Base-by-base conservation (phyloP, 2,888 invertebrate genomes). In the Alloplasta piceator region DNA sequence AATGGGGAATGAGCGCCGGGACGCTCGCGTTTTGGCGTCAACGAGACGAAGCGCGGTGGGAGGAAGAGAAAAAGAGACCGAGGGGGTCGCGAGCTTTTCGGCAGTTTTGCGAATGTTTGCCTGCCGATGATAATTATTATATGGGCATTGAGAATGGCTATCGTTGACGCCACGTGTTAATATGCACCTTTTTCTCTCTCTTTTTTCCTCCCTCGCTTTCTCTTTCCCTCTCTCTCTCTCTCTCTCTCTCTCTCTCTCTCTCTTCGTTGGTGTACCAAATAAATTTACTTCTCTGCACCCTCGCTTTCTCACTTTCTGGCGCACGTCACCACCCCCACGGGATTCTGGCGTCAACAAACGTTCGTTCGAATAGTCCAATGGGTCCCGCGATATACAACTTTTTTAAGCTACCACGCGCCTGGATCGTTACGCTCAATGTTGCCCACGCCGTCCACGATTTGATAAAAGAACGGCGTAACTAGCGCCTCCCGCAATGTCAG, bases 91-190 rank as follows among this genome's bases (percentile, higher is more conserved):
- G 61, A 68, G 66, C n/a, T 81, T 70, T 79, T 64, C 48, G 86
- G 78, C 76, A 82, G 83, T 26, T 26, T 26, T 26, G 1, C 26
- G 26, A 26, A 26, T 26, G 26, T 26, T 79, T 82, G 79, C 67
- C 61, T 67, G 67, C 63, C 83, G 80, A 86, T 86, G 88, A 87
- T 87, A 87, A 90, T 89, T 89, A 90, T 90, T 90, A 89, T 26
- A 26, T 89, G 89, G 88, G 90, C 89, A 90, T 90, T 86, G 89
- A 89, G 89, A 89, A 87, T 88, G 87, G 88, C 86, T 86, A 89
- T 90, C 89, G 88, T 88, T 87, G 89, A 88, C 87, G 86, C 85
- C 79, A 83, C 85, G 86, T 87, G 88, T 90, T 90, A 86, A 88
- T 38, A 36, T 88, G 86, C 86, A 84, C 80, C 80, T 52, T 61